Evolutionary conservation across 2,888 invertebrate genomes (phyloP), one percentile per base, ranked within the genome.

Genomic region (Dastarcus helophoroides): DNA sequence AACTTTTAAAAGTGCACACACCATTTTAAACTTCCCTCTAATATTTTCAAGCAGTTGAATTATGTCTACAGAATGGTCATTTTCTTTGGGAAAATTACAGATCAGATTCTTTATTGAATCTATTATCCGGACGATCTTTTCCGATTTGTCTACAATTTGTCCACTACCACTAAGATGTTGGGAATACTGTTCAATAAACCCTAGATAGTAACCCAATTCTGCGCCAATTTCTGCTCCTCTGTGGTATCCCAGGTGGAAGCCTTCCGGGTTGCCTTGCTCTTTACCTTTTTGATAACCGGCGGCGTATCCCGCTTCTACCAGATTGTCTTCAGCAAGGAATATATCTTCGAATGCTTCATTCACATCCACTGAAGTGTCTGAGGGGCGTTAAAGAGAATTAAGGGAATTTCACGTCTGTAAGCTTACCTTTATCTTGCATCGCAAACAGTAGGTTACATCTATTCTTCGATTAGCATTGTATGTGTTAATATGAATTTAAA

Each of bases 171-270:
- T 42, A 11, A 41, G 36, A 22, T 44, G 35, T 8, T 25, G 15
- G 11, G 73, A 43, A 41, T 71, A 64, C 13, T 68, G 62, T 32
- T 69, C 63, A 2, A 75, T 59, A 25, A 71, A 63, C 3, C 79
- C 79, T 27, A 70, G 63, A 48, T 81, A 85, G 51, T 71, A 76
- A 4, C 86, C 88, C 50, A 89, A 59, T 60, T 85, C 83, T 25
- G 76, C 70, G 3, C 85, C 85, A 10, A 86, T 51, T 52, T 79
- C 73, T 29, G 76, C 71, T 6, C 83, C 85, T 56, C 76, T 72
- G 39, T 83, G 79, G 53, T 81, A 83, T 2, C 88, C 88, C 37
- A 79, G 61, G 54, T 80, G 79, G 52, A 69, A 80, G 2, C 76
- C 81, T 51, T 79, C 76, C 10, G 71, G 51, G 45, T 73, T 76